Conservation (phyloP, 2,113 vertebrate genomes). For the Gnathonemus echidnorhynchus region DNA sequence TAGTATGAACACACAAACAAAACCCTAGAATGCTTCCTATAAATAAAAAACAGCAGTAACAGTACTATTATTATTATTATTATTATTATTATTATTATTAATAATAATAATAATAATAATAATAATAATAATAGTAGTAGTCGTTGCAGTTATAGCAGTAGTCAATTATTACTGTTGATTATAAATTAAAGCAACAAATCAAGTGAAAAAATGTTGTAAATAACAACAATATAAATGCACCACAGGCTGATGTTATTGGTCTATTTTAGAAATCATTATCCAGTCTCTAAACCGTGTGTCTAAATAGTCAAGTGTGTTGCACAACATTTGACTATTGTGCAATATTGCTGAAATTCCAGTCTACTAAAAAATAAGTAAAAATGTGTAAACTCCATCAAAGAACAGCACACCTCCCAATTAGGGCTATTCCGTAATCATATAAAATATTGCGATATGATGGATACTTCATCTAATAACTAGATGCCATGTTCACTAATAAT, state of each 20-base stretch:
- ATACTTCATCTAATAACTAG: not conserved
- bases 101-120: not conserved
- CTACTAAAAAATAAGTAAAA: not conserved
- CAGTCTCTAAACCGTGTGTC: not conserved
- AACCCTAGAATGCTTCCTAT: not conserved
- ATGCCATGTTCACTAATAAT: not conserved
- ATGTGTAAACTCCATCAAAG: not conserved
- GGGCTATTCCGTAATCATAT: not conserved
- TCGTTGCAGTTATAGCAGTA: not conserved
- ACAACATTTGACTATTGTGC: constrained; percentile 8
- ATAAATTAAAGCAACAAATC: not conserved
- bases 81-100: too few relatives aligned
- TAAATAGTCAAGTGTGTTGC: constrained; percentile 18
- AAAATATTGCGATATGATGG: not conserved
- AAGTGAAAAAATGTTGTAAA: not conserved
- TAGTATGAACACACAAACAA: not conserved
- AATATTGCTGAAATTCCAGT: not conserved
- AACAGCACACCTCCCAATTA: not conserved
- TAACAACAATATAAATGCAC: not conserved
- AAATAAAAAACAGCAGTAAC: not conserved
- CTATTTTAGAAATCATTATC: not conserved
- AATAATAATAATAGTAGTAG: not conserved
- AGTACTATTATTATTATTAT: too few relatives aligned
- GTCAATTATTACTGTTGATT: not conserved
- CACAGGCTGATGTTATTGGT: not conserved